phyloP scores from a whole-genome alignment of 2,888 invertebrate species.

The Altica lythri region DNA sequence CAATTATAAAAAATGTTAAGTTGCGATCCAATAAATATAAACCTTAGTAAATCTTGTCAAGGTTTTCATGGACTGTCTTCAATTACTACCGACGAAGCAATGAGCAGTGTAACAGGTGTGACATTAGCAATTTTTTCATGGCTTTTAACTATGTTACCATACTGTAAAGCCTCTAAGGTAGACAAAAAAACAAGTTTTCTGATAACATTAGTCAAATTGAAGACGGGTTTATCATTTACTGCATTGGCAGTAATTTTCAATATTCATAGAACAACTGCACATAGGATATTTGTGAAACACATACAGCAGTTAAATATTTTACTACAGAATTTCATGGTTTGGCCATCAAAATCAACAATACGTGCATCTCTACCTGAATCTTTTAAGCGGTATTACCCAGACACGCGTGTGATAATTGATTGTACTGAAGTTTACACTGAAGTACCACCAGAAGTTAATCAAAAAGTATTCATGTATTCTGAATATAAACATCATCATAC shows the following conservation, averaged over 20 bases:
- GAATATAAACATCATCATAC: constrained; percentile 5
- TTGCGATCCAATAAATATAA: neutral
- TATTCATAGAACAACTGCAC: neutral
- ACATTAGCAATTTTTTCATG: no score
- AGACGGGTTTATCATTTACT: neutral
- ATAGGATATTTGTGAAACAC: neutral
- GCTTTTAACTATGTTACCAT: neutral
- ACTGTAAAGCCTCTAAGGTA: neutral
- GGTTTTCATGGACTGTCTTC: no score
- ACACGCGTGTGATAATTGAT: constrained; percentile 23
- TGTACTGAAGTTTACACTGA: constrained; percentile 24
- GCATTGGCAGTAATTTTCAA: neutral
- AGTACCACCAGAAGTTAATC: constrained; percentile 6
- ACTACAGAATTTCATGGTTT: constrained; percentile 27
- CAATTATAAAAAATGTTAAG: no score
- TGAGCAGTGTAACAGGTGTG: no score
- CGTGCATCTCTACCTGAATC: constrained; percentile 15
- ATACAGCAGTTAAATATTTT: neutral
- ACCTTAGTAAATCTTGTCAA: neutral
- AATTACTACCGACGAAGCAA: no score
- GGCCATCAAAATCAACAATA: constrained; percentile 14
- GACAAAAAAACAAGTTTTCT: neutral
- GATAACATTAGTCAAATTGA: neutral
- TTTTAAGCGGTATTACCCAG: constrained; percentile 3
- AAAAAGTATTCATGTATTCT: constrained; percentile 10